Base-by-base conservation (phyloP, 2,888 invertebrate genomes). In the Callyntrura sp. region DNA sequence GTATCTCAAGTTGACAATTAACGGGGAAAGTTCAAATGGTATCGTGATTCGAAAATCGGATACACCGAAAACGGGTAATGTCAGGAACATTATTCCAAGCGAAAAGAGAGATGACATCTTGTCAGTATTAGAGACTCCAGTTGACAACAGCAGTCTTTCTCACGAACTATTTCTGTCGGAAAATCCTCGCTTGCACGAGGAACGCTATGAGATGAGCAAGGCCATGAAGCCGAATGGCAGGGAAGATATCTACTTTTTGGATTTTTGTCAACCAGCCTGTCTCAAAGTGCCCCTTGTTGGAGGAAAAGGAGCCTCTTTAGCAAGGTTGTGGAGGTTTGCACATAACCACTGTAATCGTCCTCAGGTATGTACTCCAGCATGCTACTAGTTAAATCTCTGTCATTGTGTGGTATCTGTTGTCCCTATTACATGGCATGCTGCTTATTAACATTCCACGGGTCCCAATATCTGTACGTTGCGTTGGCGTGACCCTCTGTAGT, bases 271-370 rank as follows among this genome's bases (percentile, higher is more conserved):
- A 25, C 65, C 73, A 12, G 45, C 12, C 12, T 93, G 96, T 35
- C 95, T 95, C 28, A 95, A 96, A 91, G 94, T 96, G 0, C 94
- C 94, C 9, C 94, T 96, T 11, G 96, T 97, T 0, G 98, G 98
- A 0, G 97, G 97, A 0, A 98, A 98, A 94, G 97, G 97, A 11
- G 96, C 96, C 0, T 97, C 97, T 1, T 94, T 98, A 14, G 97
- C 97, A 0, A 94, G 96, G 57, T 94, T 98, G 94, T 95, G 9
- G n/a, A 23, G 55, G 23, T 87, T 87, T 25, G 23, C 43, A 4
- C 3, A 51, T 25, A 78, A 12, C 9, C 76, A 51, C 3, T 17
- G 62, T 1, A n/a, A 51, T 48, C 6, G 2, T 35, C 3, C 45
- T 48, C 12, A 78, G 78, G 85, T 78, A 28, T 1, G 84, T 43